These are phyloP conservation scores for Heliothis peltigera DNA, from an alignment of 2,888 invertebrate species.

Conservation along the genomic window DNA sequence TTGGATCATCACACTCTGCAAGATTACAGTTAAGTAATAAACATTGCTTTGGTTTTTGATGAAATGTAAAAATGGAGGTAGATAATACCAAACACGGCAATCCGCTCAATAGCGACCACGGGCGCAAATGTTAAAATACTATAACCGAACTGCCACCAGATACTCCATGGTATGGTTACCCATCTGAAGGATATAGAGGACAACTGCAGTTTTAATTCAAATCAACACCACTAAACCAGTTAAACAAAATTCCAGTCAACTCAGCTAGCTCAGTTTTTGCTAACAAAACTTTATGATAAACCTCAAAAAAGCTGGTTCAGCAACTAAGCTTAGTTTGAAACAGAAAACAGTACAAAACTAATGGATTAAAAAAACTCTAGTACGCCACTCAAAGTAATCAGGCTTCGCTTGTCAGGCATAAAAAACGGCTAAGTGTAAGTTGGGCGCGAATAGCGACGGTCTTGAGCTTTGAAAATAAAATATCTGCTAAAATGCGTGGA, in stretches of 20 bases:
- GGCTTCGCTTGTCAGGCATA: constrained; percentile 38
- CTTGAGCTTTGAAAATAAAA: background rate
- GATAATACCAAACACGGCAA: too few species aligned
- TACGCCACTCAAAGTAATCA: constrained; percentile 43
- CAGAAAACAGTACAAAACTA: constrained; percentile 38
- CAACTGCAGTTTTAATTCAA: too few species aligned
- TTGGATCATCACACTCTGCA: too few species aligned
- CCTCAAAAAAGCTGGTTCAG: background rate
- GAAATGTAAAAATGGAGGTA: too few species aligned
- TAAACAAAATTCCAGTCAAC: background rate
- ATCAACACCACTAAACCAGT: too few species aligned
- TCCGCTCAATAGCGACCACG: too few species aligned
- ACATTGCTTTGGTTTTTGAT: too few species aligned
- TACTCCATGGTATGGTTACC: too few species aligned
- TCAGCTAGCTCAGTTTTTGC: background rate
- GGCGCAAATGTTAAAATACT: too few species aligned
- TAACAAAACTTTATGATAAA: background rate
- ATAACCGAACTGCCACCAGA: too few species aligned
- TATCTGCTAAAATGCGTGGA: background rate
- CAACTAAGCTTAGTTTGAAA: background rate
- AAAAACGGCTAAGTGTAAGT: constrained; percentile 20
- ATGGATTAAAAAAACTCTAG: constrained; percentile 58
- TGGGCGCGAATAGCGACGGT: background rate
- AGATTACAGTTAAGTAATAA: too few species aligned
- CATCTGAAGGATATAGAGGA: too few species aligned